Evolutionary conservation across 2,113 vertebrate species (phyloP).

Genomic region (Sceloporus undulatus): DNA sequence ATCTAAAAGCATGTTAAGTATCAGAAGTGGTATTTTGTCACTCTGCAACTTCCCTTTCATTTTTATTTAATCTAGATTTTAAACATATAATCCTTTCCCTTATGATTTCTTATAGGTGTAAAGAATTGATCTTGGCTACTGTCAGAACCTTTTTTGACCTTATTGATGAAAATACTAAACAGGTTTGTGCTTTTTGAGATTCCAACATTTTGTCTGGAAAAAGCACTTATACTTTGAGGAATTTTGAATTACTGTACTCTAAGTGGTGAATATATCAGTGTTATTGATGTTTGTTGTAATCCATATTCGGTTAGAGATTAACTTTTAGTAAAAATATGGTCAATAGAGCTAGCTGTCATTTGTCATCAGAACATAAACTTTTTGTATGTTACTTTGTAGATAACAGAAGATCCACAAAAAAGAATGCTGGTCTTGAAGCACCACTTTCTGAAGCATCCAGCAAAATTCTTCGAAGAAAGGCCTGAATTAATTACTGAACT

Average conservation of each 20-base stretch:
- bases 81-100: background rate
- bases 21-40: background rate
- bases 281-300: background rate
- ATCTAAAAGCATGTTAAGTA: slow-evolving; percentile 14
- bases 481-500: slow-evolving; percentile 77
- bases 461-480: slow-evolving; percentile 82
- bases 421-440: slow-evolving; percentile 88
- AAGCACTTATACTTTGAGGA: background rate
- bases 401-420: slow-evolving; percentile 86
- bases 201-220: background rate
- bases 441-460: slow-evolving; percentile 93
- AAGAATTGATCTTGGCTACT: slow-evolving; percentile 93
- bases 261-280: background rate
- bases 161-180: slow-evolving; percentile 90
- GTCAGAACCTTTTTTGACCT: slow-evolving; percentile 94
- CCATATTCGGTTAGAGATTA: background rate
- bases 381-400: slow-evolving; percentile 76
- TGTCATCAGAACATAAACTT: background rate
- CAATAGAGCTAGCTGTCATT: background rate
- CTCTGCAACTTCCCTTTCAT: background rate
- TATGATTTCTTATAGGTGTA: slow-evolving; percentile 61
- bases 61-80: slow-evolving; percentile 8
- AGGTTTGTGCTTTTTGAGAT: slow-evolving; percentile 80
- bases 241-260: background rate
- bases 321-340: background rate